phyloP scores from a whole-genome alignment of 2,888 invertebrate species.

The Phyllotreta cruciferae region DNA sequence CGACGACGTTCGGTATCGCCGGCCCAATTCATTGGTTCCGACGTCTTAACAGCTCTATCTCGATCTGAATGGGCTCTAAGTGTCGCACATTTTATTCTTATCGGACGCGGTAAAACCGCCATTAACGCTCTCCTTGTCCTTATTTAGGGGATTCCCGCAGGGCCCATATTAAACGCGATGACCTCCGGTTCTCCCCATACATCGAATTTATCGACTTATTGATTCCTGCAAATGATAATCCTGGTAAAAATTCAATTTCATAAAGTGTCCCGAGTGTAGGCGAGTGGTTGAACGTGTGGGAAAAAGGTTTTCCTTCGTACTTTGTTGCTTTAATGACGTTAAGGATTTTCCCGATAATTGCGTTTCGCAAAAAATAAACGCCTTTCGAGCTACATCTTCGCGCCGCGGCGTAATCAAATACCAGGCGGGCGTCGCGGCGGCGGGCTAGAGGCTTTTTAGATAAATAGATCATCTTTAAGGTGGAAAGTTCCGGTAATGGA shows the following conservation, averaged over 20 bases:
- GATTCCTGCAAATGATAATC: too few relatives aligned
- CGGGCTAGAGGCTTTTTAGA: conserved; percentile 1
- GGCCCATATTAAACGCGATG: conserved; percentile 4
- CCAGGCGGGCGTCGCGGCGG: neutral
- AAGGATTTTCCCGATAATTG: conserved; percentile 43
- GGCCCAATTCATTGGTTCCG: conserved; percentile 52
- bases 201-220: neutral
- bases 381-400: conserved; percentile 12
- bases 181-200: neutral
- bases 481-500: neutral
- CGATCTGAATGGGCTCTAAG: conserved; percentile 42
- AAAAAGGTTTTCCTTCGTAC: conserved; percentile 40
- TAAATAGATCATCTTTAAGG: neutral
- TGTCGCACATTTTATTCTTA: conserved; percentile 46
- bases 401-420: conserved; percentile 15
- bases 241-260: neutral
- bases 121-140: conserved; percentile 24
- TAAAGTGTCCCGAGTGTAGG: neutral
- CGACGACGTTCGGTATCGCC: conserved; percentile 42
- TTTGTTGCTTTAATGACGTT: conserved; percentile 45
- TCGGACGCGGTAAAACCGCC: conserved; percentile 32
- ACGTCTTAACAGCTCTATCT: conserved; percentile 48
- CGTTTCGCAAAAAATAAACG: conserved; percentile 32
- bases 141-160: conserved; percentile 6
- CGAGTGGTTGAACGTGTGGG: neutral